phyloP scores from a whole-genome alignment of 2,797 vertebrate genomes.

The Epinephelus coioides region DNA sequence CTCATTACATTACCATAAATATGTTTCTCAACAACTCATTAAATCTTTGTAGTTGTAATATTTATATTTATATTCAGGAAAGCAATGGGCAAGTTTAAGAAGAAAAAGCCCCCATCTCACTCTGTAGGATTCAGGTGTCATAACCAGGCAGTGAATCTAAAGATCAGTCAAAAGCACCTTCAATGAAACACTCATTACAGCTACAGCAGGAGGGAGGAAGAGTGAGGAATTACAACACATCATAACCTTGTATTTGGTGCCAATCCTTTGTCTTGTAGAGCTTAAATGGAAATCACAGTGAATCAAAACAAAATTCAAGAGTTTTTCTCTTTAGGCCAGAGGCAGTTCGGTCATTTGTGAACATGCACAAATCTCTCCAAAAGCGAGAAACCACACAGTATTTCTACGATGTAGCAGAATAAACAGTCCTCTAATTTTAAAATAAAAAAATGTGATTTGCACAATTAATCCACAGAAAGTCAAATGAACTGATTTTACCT shows the following conservation, averaged over 20 bases:
- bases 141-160: conserved; percentile 89
- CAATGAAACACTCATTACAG: conserved; percentile 64
- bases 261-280: conserved; percentile 25
- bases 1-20: background rate
- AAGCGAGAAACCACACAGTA: conserved; percentile 20
- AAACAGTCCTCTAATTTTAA: background rate
- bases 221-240: conserved; percentile 63
- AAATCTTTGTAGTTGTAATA: conserved; percentile 19
- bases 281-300: conserved; percentile 31
- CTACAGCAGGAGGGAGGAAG: conserved; percentile 72
- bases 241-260: conserved; percentile 31
- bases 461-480: background rate
- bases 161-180: conserved; percentile 85
- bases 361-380: conserved; percentile 33
- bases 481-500: background rate
- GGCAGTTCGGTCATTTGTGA: conserved; percentile 28
- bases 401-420: background rate
- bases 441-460: background rate
- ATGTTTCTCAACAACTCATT: conserved; percentile 12
- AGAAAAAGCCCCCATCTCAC: conserved; percentile 79
- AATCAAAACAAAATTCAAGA: background rate
- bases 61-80: conserved; percentile 5
- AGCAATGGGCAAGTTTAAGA: conserved; percentile 32
- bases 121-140: conserved; percentile 89
- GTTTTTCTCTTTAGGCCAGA: conserved; percentile 4